Evolutionary conservation across 2,888 invertebrate species (phyloP).

Genomic region (Argyresthia albistria): DNA sequence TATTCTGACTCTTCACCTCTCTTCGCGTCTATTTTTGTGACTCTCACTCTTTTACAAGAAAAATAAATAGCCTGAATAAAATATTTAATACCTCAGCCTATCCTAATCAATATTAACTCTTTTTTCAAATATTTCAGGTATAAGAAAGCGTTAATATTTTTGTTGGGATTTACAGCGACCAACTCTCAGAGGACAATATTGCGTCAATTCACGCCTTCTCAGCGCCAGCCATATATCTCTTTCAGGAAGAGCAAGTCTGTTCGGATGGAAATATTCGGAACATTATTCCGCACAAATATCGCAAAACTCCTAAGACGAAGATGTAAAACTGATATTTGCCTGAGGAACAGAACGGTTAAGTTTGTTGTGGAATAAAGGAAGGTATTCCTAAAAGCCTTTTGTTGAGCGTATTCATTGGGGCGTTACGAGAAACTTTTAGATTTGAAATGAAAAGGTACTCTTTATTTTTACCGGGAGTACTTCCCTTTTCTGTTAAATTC

Average conservation of each 20-base stretch:
- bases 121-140: background rate
- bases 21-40: too few relatives aligned
- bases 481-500: background rate
- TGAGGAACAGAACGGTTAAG: slow-evolving; percentile 11
- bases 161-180: slow-evolving; percentile 9
- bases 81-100: too few relatives aligned
- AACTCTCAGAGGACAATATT: slow-evolving; percentile 40
- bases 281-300: background rate
- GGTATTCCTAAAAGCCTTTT: slow-evolving; percentile 23
- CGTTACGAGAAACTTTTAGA: slow-evolving; percentile 17
- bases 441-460: background rate
- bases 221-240: slow-evolving; percentile 40
- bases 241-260: slow-evolving; percentile 28
- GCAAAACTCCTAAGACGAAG: background rate
- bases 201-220: slow-evolving; percentile 42
- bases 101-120: too few relatives aligned
- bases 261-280: slow-evolving; percentile 31
- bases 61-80: too few relatives aligned
- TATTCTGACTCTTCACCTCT: too few relatives aligned
- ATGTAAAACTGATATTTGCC: slow-evolving; percentile 1
- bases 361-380: slow-evolving; percentile 18
- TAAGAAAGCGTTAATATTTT: background rate
- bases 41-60: too few relatives aligned
- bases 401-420: slow-evolving; percentile 23
- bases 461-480: background rate